Evolutionary conservation across 2,888 invertebrate genomes (phyloP).

Genomic region (Miltochrista miniata): DNA sequence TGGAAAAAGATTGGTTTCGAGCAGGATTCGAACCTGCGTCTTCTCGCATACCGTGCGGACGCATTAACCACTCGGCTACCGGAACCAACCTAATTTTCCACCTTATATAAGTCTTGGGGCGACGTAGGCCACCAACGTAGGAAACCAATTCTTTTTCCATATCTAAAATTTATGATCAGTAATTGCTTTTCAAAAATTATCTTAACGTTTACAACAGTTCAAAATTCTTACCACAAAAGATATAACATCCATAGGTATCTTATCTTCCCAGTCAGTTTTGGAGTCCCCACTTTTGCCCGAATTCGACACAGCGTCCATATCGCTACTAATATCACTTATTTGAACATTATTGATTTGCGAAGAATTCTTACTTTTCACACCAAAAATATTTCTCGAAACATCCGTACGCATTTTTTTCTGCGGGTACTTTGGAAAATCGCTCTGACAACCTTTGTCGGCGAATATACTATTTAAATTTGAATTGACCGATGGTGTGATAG

Average conservation of each 20-base stretch:
- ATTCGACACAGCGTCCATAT: not conserved
- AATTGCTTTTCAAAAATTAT: no score
- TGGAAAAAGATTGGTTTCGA: no score
- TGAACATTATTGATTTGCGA: not conserved
- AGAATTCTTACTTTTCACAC: not conserved
- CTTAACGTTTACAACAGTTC: no score
- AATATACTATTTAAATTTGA: not conserved
- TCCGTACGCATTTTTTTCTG: not conserved
- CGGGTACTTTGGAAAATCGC: not conserved
- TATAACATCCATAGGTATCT: conserved; percentile 56
- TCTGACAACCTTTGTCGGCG: not conserved
- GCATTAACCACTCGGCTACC: no score
- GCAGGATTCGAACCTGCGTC: no score
- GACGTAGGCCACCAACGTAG: not conserved
- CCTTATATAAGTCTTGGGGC: no score
- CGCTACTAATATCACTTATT: conserved; percentile 2
- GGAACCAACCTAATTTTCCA: no score
- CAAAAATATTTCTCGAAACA: not conserved
- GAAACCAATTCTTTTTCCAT: no score
- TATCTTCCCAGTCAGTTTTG: conserved; percentile 53
- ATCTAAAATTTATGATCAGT: no score
- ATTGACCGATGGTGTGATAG: not conserved
- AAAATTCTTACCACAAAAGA: conserved; percentile 45
- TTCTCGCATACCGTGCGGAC: no score
- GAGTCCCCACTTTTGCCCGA: not conserved